Base-by-base conservation (phyloP, 2,113 vertebrate genomes). In the Psophia crepitans region DNA sequence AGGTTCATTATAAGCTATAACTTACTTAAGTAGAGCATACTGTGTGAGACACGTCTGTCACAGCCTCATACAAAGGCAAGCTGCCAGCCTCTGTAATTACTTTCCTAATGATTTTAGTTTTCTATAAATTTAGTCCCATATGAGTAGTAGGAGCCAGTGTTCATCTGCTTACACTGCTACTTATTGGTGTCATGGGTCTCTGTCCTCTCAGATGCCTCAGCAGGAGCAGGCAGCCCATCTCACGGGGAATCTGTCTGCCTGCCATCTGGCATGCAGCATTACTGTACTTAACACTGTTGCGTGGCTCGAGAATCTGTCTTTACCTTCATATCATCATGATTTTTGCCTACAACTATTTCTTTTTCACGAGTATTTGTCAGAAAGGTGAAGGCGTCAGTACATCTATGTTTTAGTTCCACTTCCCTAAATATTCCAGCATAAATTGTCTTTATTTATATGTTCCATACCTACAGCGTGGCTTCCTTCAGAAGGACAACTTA, bases 381-480 rank as follows among this genome's bases (percentile, higher is more conserved):
- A 81, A 86, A 70, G 56, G 13, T 56, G 51, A 78, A 51, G 69
- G 24, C 0, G 0, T 60, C 1, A 0, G 56, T 39, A 78, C 51
- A 57, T n/a, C n/a, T 81, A 48, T 48, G 14, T 17, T 91, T 92
- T 89, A 96, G 43, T 32, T 89, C 32, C 76, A 56, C 80, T 96
- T 96, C 73, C 90, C 60, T 94, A 92, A 92, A 86, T 87, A 95
- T 16, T 89, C 43, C 76, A 89, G 8, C 0, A 0, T 58, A 68
- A 51, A 3, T 13, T 56, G 43, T 60, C 30, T 90, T 94, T 94
- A 80, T 96, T 95, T 97, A 81, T 68, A 68, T 71, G 64, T 92
- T 92, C 76, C 33, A 21, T 68, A 79, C 14, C 61, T 78, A 41
- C 35, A 57, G 12, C 1, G 24, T 66, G 54, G 22, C 17, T 92